Evolutionary conservation across 2,797 vertebrate species (phyloP).

Genomic region (Odontamblyopus lacepedii): DNA sequence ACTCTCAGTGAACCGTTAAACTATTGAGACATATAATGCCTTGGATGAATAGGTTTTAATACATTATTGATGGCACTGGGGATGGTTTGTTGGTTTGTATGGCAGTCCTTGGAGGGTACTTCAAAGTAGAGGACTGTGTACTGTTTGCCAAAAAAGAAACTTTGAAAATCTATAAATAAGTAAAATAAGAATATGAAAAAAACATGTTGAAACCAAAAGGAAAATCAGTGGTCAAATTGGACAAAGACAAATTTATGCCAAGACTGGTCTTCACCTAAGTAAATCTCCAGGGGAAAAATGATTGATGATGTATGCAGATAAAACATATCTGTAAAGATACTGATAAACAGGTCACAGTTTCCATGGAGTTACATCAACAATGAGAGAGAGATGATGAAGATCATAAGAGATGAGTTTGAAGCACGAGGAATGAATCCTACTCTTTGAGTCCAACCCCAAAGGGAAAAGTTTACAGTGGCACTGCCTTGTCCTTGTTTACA

Average conservation of each 20-base stretch:
- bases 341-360: too few relatives aligned
- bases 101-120: constrained; percentile 60
- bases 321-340: too few relatives aligned
- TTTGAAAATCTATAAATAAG: background rate
- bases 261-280: too few relatives aligned
- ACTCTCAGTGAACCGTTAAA: constrained; percentile 50
- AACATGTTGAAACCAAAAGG: background rate
- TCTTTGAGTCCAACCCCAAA: too few relatives aligned
- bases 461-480: too few relatives aligned
- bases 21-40: constrained; percentile 57
- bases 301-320: background rate
- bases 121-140: constrained; percentile 54
- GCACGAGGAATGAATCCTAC: too few relatives aligned
- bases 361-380: too few relatives aligned
- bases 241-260: too few relatives aligned
- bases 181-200: background rate
- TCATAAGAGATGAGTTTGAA: too few relatives aligned
- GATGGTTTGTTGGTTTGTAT: constrained; percentile 61
- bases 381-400: too few relatives aligned
- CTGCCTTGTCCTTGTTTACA: too few relatives aligned
- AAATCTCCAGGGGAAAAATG: background rate
- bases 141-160: background rate
- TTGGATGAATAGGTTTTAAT: constrained; percentile 65
- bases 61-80: constrained; percentile 63
- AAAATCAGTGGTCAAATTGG: too few relatives aligned